A percentile compares a stretch with the other conserved stretches of the same genome.
Evolutionary conservation across 2,797 vertebrate species (phyloP).

Genomic region (Furcifer pardalis): DNA sequence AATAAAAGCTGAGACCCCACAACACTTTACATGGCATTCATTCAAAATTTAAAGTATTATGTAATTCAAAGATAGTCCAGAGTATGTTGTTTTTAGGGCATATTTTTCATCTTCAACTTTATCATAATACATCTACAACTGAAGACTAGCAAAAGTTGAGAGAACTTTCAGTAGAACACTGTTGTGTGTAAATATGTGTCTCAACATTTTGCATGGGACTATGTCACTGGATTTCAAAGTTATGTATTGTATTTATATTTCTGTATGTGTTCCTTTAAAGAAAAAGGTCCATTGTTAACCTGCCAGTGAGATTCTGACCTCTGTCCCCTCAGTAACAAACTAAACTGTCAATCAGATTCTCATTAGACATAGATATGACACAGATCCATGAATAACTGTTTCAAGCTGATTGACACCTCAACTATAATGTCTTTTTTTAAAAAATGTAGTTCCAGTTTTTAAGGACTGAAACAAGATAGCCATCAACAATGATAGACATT

Average conservation of each 20-base stretch:
- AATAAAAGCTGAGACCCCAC: not conserved
- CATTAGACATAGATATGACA: constrained; percentile 66
- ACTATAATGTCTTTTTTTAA: constrained; percentile 42
- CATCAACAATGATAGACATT: not conserved
- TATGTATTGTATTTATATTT: constrained; percentile 59
- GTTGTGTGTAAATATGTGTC: constrained; percentile 7
- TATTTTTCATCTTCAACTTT: not conserved
- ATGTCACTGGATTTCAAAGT: constrained; percentile 3
- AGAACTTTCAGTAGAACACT: not conserved
- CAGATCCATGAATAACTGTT: constrained; percentile 62
- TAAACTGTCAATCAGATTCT: constrained; percentile 71
- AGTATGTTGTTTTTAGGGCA: not conserved
- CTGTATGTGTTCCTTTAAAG: constrained; percentile 44
- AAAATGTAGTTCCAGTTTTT: constrained; percentile 19
- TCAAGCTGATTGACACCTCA: constrained; percentile 64
- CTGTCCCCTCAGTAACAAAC: constrained; percentile 67
- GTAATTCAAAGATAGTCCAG: not conserved
- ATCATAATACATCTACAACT: not conserved
- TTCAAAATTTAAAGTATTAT: not conserved
- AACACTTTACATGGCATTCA: not conserved
- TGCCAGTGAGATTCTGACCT: constrained; percentile 70
- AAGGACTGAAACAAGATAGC: constrained; percentile 33
- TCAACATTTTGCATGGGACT: constrained; percentile 7
- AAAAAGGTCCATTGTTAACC: constrained; percentile 69
- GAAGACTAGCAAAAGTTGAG: not conserved